Base-by-base conservation (phyloP, 2,888 invertebrate genomes). In the Zele albiditarsus region DNA sequence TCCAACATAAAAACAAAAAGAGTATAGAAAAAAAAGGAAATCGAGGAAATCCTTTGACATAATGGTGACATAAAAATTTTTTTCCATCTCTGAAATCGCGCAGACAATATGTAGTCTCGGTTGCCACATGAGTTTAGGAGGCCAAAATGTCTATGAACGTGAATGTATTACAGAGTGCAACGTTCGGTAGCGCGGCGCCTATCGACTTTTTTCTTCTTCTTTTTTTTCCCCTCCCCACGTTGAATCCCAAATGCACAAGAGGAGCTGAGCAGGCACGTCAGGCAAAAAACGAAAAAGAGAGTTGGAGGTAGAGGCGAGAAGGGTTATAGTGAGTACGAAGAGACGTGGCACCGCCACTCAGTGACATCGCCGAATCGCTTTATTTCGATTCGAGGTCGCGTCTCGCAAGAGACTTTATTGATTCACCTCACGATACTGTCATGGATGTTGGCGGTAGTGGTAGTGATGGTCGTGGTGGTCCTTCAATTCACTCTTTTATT, bases 331-430 rank as follows among this genome's bases (percentile, higher is more conserved):
- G 27, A 74, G 46, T 58, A 57, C 53, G 68, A 65, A 73, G 80
- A 81, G 79, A 81, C 81, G 79, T 72, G 78, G 77, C 73, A 75
- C 74, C 49, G 71, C 80, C 80, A 79, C 78, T 80, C 81, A 78
- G 82, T 83, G 84, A 84, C 79, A 80, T 84, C 84, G 81, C 82
- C 80, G 83, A 84, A 80, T 79, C 80, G 82, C 78, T 81, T 81
- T 82, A 80, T 80, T 82, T 80, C 79, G 75, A 75, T 79, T 75
- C 76, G 76, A 75, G 79, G 58, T 79, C 76, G 73, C 68, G 68
- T 73, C 76, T 78, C 73, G 76, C 65, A 33, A 74, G 66, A 76
- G 77, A 78, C 79, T 82, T 79, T 82, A 81, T 83, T 75, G 83
- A 82, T 83, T 80, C 77, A 46, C 63, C 70, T 75, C 80, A 67